Base-by-base conservation (phyloP, 2,888 invertebrate genomes). In the Nemapogon koenigi region DNA sequence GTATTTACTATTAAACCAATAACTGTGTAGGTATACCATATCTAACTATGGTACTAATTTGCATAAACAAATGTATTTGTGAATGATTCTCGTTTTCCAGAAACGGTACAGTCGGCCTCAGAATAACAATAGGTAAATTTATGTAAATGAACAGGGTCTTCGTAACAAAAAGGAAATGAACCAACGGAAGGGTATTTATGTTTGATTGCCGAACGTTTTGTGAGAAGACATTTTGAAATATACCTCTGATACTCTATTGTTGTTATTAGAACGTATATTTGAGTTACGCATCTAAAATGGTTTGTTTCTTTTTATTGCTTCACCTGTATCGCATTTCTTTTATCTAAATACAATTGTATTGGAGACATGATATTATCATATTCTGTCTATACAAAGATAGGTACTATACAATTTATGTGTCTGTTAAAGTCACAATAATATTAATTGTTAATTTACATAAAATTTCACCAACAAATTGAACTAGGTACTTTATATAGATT, bases 51-150 rank as follows among this genome's bases (percentile, higher is more conserved):
- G n/a, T n/a, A n/a, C n/a, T n/a, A n/a, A n/a, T n/a, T n/a, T n/a
- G n/a, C n/a, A n/a, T n/a, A n/a, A n/a, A n/a, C n/a, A n/a, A n/a
- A n/a, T n/a, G n/a, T n/a, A n/a, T n/a, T n/a, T n/a, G n/a, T n/a
- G n/a, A n/a, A n/a, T n/a, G 50, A 60, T 58, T 59, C 59, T 61
- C 58, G 53, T 60, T 62, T 59, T 52, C 45, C 46, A 52, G 47
- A 62, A 62, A 66, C 59, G 59, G 61, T 32, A 18, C 55, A 53
- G 52, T 49, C 60, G 55, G 58, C 55, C 53, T 48, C 51, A 47
- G 66, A 68, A 70, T 70, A 70, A 76, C 73, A 75, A 76, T 72
- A 72, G 68, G 65, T 72, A 71, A 73, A 73, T 75, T 71, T 75
- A 75, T 75, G 72, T 73, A 72, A 75, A 76, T 73, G 70, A 71